Evolutionary conservation across 2,888 invertebrate genomes (phyloP).

Genomic region (Ophion ventricosus): DNA sequence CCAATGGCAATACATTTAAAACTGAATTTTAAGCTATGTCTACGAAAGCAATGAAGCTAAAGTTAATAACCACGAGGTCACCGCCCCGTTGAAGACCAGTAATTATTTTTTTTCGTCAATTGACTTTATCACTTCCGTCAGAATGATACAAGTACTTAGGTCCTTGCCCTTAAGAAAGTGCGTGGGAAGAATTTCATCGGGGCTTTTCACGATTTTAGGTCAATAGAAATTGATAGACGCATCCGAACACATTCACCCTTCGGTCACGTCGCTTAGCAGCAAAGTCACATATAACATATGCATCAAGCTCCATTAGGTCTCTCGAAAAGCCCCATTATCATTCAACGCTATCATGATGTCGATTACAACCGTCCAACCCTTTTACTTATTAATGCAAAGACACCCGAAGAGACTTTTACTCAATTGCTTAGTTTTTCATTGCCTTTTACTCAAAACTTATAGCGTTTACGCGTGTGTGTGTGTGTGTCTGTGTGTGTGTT

Average conservation of each 20-base stretch:
- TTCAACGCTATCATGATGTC: not conserved
- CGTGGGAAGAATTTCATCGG: not conserved
- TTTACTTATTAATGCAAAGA: not conserved
- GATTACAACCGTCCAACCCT: not conserved
- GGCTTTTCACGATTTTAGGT: not conserved
- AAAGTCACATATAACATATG: not conserved
- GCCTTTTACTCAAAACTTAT: no score
- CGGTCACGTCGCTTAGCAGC: constrained; percentile 15
- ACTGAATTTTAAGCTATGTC: no score
- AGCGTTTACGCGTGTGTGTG: no score
- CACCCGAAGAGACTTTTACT: no score
- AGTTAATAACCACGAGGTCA: not conserved
- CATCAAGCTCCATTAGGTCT: constrained; percentile 1
- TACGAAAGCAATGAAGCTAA: no score
- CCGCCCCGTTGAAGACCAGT: not conserved
- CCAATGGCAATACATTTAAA: no score
- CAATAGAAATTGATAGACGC: no score
- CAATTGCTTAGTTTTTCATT: no score
- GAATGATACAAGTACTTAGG: not conserved
- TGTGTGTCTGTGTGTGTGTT: no score
- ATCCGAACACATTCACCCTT: not conserved
- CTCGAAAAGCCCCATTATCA: not conserved
- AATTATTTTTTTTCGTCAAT: not conserved
- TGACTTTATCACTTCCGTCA: no score
- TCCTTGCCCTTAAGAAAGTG: not conserved